These are phyloP conservation scores for Drosophila melanica DNA, from an alignment of 1,140 invertebrate species.

Conservation along the genomic window DNA sequence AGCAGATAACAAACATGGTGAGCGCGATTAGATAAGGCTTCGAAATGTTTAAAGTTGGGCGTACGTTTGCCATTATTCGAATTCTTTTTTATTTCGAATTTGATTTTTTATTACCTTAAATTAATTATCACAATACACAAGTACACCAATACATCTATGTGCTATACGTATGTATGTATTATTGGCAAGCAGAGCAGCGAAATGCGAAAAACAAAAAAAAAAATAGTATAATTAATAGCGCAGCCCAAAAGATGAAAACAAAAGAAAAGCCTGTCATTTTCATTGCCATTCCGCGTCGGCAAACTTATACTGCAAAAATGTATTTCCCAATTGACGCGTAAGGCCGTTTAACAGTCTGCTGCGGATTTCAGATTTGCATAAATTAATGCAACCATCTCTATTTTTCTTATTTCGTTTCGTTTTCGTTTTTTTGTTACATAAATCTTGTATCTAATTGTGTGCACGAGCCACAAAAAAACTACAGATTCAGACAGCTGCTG, in stretches of 20 bases:
- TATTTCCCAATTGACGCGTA: constrained; percentile 67
- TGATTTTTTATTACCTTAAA: constrained; percentile 54
- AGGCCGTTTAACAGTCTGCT: constrained; percentile 74
- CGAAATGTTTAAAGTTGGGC: constrained; percentile 39
- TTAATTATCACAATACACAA: constrained; percentile 56
- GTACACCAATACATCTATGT: not conserved
- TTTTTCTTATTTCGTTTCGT: not conserved
- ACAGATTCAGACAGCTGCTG: constrained; percentile 21
- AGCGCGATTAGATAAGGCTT: constrained; percentile 61
- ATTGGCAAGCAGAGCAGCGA: constrained; percentile 35
- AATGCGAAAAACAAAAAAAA: constrained; percentile 40
- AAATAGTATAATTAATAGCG: constrained; percentile 12
- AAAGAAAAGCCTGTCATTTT: constrained; percentile 62
- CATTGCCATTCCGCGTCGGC: constrained; percentile 59
- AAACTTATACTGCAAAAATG: constrained; percentile 35
- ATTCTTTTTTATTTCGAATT: constrained; percentile 14
- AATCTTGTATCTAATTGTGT: constrained; percentile 43
- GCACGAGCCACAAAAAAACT: constrained; percentile 8
- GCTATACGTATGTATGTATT: constrained; percentile 24
- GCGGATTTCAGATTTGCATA: constrained; percentile 55
- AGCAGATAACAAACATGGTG: constrained; percentile 69
- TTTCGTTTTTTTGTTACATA: constrained; percentile 37
- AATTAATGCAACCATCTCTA: constrained; percentile 45
- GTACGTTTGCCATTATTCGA: constrained; percentile 23
- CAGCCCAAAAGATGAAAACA: constrained; percentile 34